phyloP scores from a whole-genome alignment of 1,140 invertebrate genomes.

The Rhopalosiphum maidis region DNA sequence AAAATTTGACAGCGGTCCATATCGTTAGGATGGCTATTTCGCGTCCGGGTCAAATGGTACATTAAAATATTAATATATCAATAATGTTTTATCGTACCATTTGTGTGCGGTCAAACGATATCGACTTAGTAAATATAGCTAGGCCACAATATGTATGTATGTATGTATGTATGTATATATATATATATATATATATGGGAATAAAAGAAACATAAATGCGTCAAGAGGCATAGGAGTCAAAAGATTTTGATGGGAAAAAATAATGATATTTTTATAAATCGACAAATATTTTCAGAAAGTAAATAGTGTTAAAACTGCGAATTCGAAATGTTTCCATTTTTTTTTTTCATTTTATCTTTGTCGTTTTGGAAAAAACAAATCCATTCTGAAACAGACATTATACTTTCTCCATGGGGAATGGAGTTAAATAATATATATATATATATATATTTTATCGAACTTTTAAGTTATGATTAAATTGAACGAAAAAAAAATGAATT shows the following conservation, averaged over 20 bases:
- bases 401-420: background rate
- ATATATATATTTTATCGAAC: background rate
- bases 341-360: background rate
- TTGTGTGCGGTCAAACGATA: background rate
- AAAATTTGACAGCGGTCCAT: background rate
- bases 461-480: background rate
- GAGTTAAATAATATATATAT: background rate
- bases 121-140: background rate
- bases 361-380: background rate
- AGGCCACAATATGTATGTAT: background rate
- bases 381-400: background rate
- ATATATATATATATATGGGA: too few species aligned
- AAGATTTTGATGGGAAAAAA: background rate
- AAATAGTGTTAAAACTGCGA: background rate
- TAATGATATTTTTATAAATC: background rate
- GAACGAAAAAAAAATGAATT: background rate
- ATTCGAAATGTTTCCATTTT: background rate
- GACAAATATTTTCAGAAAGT: background rate
- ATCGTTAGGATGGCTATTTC: background rate
- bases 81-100: background rate
- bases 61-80: slow-evolving; percentile 15
- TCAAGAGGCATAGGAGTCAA: background rate
- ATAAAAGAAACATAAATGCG: background rate
- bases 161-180: too few species aligned
- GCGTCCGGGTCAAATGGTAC: background rate